Percentiles rank a stretch among this genome's conserved stretches.
Evolutionary conservation across 2,888 invertebrate species (phyloP).

Genomic region (Tiphia femorata): DNA sequence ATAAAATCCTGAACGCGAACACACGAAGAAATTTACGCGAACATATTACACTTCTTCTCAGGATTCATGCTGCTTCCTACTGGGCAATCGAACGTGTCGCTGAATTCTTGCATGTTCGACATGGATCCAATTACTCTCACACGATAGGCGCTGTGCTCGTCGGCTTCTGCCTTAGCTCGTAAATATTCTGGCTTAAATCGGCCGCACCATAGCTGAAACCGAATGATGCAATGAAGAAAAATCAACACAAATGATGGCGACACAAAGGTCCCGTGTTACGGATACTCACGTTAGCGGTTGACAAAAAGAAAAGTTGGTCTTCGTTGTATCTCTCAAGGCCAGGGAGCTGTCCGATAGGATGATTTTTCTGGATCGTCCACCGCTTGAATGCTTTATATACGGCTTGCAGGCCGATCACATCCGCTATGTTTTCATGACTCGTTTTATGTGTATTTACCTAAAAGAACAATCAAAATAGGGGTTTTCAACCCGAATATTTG

Average conservation of each 20-base stretch:
- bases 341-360: conserved; percentile 48
- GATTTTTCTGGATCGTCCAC: conserved; percentile 30
- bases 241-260: background rate
- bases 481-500: too few relatives aligned
- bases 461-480: too few relatives aligned
- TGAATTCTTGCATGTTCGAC: background rate
- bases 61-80: background rate
- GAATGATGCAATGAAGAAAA: background rate
- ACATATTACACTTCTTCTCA: background rate
- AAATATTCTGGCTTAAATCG: background rate
- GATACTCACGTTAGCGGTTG: conserved; percentile 61
- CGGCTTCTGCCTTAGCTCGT: too few relatives aligned
- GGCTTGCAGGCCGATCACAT: conserved; percentile 1
- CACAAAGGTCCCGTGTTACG: background rate
- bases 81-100: background rate
- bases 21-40: too few relatives aligned
- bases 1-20: too few relatives aligned
- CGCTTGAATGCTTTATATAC: conserved; percentile 1
- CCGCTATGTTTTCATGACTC: conserved; percentile 8
- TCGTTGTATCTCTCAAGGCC: conserved; percentile 57
- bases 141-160: background rate
- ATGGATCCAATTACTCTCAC: background rate
- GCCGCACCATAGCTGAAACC: background rate
- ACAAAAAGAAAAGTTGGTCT: conserved; percentile 63
- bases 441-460: background rate